A percentile compares a stretch with the other conserved stretches of the same genome.
These are phyloP conservation scores for Pentalonia nigronervosa DNA, from an alignment of 1,140 invertebrate species.

Conservation along the genomic window DNA sequence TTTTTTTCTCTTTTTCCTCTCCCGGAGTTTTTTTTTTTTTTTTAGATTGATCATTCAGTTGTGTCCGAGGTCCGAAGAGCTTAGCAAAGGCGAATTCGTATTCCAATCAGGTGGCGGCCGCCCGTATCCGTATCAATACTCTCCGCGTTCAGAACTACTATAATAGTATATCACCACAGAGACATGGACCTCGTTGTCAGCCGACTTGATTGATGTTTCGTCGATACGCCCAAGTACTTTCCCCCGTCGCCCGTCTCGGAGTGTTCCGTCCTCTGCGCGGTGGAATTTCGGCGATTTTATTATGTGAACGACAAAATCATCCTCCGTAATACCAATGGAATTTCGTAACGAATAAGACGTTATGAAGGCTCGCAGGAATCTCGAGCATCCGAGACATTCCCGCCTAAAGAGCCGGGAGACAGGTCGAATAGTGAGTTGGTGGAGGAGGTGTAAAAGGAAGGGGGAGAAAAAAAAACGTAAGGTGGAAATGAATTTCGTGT, in stretches of 20 bases:
- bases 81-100: slow-evolving; percentile 38
- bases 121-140: background rate
- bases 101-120: slow-evolving; percentile 48
- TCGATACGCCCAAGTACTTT: slow-evolving; percentile 10
- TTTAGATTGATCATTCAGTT: slow-evolving; percentile 49
- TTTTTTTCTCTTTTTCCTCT: background rate
- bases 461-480: background rate
- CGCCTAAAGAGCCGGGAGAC: background rate
- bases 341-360: slow-evolving; percentile 53
- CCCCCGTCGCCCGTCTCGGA: background rate
- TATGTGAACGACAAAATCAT: slow-evolving; percentile 42
- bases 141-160: background rate
- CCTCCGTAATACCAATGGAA: slow-evolving; percentile 18
- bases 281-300: slow-evolving; percentile 49
- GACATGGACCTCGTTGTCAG: slow-evolving; percentile 33
- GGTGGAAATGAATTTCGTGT: background rate
- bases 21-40: background rate
- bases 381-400: slow-evolving; percentile 3
- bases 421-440: background rate
- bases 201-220: slow-evolving; percentile 47
- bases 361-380: slow-evolving; percentile 32
- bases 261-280: background rate
- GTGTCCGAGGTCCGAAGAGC: slow-evolving; percentile 11
- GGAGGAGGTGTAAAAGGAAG: too few relatives aligned
- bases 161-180: background rate